Base-by-base conservation (phyloP, 2,888 invertebrate genomes). In the Ormyrus nitidulus region DNA sequence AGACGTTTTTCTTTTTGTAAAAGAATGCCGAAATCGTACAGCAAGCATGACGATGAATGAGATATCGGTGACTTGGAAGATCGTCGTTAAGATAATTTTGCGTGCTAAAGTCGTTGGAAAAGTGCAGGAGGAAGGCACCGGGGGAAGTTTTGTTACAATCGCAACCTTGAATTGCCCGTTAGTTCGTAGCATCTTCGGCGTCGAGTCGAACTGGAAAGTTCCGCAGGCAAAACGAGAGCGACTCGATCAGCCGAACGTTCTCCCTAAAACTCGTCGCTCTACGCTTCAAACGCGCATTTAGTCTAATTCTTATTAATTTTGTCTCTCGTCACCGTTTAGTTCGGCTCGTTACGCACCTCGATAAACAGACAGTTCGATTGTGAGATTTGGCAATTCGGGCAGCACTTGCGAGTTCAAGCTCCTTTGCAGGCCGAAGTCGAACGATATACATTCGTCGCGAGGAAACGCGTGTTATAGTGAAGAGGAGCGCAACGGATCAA, bases 311-410 rank as follows among this genome's bases (percentile, higher is more conserved):
- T 59, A 61, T 74, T 77, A 59, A 49, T 71, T 44, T 65, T 61
- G n/a, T 68, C 51, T 53, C n/a, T 19, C 2, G 0, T 65, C 8
- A 2, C 44, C 9, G 34, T 53, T 53, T 19, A 2, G 51, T 49
- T 85, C 79, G 82, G 85, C 83, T 85, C 19, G 19, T 19, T 1
- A 0, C 19, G 19, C 19, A 19, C 19, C 19, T 1, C 19, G 19
- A 19, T 19, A 19, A 19, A 86, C 85, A 87, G 84, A 86, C 84
- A 85, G 83, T 87, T 87, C 86, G 87, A 87, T 87, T 87, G 86
- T 87, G 87, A 86, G 84, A 87, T 87, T 87, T 87, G 86, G 87
- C 87, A 87, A 86, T 87, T 86, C 86, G 87, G 87, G 88, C 86
- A 88, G 86, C 87, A 85, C 85, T 86, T 86, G 83, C 85, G 83